Evolutionary conservation across 2,797 vertebrate species (phyloP), one percentile per base, ranked within the genome.

Genomic region (Gallirallus australis): DNA sequence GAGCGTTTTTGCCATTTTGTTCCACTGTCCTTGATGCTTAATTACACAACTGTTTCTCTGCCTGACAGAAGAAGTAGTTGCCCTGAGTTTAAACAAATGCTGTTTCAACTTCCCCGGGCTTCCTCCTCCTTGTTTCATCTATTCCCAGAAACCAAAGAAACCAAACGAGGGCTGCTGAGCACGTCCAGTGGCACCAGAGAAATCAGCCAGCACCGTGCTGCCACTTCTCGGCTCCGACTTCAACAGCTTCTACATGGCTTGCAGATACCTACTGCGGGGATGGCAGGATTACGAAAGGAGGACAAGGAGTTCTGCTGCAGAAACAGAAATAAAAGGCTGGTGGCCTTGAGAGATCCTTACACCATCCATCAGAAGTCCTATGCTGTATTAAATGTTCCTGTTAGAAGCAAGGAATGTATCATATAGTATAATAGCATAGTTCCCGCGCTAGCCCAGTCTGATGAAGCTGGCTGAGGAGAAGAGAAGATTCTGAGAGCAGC

Each of bases 231-330:
- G 4, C 53, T 75, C 39, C 12, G 30, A 19, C 25, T 71, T 23
- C 6, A 35, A 42, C 12, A 89, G 75, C 50, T 71, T 33, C 63
- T 15, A 0, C 0, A 0, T 1, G 3, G 60, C 60, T 35, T 2
- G 0, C 3, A 19, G 37, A 12, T 18, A 69, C 21, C 75, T 28
- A 12, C 61, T 20, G 23, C 0, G 1, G 25, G 1, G 7, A 70
- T n/a, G 40, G 21, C 17, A 70, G 24, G 30, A 47, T 19, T 18
- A 13, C 20, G 10, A 20, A 8, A 30, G 25, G 12, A 64, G 12
- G 4, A 50, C 33, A 37, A 53, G 45, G 65, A 88, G 68, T 4
- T 4, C 4, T 21, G 20, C 10, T 21, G 31, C 23, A 75, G 60
- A 30, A 85, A 15, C 28, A 85, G 13, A 3, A 5, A 7, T 7